phyloP scores from a whole-genome alignment of 1,140 invertebrate species.

The Lordiphosa mommai region DNA sequence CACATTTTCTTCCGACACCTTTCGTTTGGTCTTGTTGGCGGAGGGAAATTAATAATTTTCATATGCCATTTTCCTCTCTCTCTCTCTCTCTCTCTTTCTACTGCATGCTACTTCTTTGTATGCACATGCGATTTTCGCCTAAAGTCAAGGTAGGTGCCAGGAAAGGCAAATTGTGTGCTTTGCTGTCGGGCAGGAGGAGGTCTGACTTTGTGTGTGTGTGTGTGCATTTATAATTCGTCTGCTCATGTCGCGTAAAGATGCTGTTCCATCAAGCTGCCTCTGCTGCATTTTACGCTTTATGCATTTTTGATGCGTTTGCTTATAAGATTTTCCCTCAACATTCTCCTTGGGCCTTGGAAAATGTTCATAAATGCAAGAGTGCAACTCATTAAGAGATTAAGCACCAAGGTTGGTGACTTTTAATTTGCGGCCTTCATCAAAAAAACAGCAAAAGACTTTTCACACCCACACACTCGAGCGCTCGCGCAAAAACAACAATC shows the following conservation, averaged over 20 bases:
- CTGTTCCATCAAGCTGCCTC: conserved; percentile 29
- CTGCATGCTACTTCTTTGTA: conserved; percentile 10
- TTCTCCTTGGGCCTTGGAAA: conserved; percentile 25
- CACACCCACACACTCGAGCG: conserved; percentile 3
- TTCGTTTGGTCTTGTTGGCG: conserved; percentile 40
- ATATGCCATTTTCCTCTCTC: conserved; percentile 32
- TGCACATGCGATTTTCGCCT: conserved; percentile 48
- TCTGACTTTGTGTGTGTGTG: conserved; percentile 13
- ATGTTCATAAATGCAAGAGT: conserved; percentile 68
- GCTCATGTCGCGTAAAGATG: conserved; percentile 35
- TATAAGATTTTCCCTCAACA: conserved; percentile 51
- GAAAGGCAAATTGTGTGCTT: conserved; percentile 2
- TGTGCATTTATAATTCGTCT: conserved; percentile 68
- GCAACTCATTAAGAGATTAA: conserved; percentile 74
- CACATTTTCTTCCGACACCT: conserved; percentile 28
- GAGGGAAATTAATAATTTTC: conserved; percentile 68
- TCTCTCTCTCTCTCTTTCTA: neutral
- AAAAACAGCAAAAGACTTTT: conserved; percentile 20
- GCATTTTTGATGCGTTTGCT: conserved; percentile 61
- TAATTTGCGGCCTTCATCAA: conserved; percentile 19
- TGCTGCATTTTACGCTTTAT: conserved; percentile 65
- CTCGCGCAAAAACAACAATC: conserved; percentile 26
- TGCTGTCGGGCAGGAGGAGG: neutral
- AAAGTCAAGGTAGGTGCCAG: conserved; percentile 28
- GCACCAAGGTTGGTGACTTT: conserved; percentile 30